Evolutionary conservation across 2,888 invertebrate genomes (phyloP), one percentile per base, ranked within the genome.

Genomic region (Drosophila ezoana): DNA sequence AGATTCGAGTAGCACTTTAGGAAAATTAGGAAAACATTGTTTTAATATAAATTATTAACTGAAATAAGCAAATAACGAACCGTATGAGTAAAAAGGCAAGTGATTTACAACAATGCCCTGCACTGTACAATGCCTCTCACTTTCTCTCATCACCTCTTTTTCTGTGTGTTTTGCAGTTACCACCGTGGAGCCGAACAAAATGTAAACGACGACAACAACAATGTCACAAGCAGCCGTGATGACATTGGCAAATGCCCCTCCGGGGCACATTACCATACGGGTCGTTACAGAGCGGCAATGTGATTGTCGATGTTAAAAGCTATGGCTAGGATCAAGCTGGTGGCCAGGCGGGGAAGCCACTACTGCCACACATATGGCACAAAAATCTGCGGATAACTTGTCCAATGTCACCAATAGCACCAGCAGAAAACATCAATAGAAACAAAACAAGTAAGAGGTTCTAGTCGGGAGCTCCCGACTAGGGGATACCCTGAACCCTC

Each of bases 271-370:
- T 96, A 96, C 89, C 95, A 95, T 90, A 94, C 95, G 91, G 95
- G 95, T 38, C 95, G 95, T 95, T 95, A 33, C 95, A 96, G 86
- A 95, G 96, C 71, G 95, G 96, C 3, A 96, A 96, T 90, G 95
- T 97, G 59, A 96, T 97, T 45, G 96, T 97, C 0, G 97, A 97
- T 87, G 95, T 97, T 1, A 96, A 97, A 89, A 94, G 95, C 91
- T 96, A 96, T 92, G 87, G 87, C 11, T 89, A 88, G 68, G 96
- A 94, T 81, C 91, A 91, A 76, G 93, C 94, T 18, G n/a, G n/a
- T n/a, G n/a, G n/a, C n/a, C n/a, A n/a, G n/a, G n/a, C n/a, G n/a
- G n/a, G n/a, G n/a, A n/a, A n/a, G n/a, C n/a, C n/a, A n/a, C n/a
- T n/a, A n/a, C n/a, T n/a, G n/a, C n/a, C n/a, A n/a, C n/a, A n/a